Evolutionary conservation across 2,888 invertebrate species (phyloP), one percentile per base, ranked within the genome.

Genomic region (Holacanthella duospinosa): DNA sequence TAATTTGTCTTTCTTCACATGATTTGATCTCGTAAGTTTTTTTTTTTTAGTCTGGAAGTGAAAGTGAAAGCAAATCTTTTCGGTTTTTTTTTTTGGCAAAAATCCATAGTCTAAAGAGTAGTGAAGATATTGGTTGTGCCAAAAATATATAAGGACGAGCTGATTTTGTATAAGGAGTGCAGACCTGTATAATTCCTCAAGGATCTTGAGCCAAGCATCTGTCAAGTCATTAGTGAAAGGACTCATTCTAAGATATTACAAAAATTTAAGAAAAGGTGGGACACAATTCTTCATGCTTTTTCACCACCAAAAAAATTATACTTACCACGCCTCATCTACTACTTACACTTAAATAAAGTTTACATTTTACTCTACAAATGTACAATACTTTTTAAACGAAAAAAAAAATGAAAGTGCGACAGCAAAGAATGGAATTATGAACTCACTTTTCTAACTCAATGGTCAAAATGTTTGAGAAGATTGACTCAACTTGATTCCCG

Each of bases 251-350:
- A 36, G 48, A 48, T 9, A 48, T 48, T 16, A 48, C 16, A 48
- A 48, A 48, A 48, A 48, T 48, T 16, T 6, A 36, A 36, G 36
- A 21, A 4, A 21, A 48, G 48, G 48, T 48, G 48, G 19, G 12
- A 48, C 4, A 48, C 4, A 48, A n/a, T 48, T 48, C 21, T 48
- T 21, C 21, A n/a, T 48, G 48, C 19, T 21, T 48, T 48, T 48
- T 21, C 16, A 48, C 48, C 36, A 6, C 36, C 36, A 36, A 36
- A 36, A 36, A 16, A 9, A 36, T 16, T 48, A 4, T 21, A 48
- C 12, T 48, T 48, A 48, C 48, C 48, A 48, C 48, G 48, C 48
- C 16, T 48, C 48, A 48, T 48, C 48, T 48, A 21, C 19, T 48
- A 4, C 48, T 4, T 36, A n/a, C n/a, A n/a, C n/a, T n/a, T n/a